Evolutionary conservation across 1,140 invertebrate genomes (phyloP).

Genomic region (Xylocopa sonorina): DNA sequence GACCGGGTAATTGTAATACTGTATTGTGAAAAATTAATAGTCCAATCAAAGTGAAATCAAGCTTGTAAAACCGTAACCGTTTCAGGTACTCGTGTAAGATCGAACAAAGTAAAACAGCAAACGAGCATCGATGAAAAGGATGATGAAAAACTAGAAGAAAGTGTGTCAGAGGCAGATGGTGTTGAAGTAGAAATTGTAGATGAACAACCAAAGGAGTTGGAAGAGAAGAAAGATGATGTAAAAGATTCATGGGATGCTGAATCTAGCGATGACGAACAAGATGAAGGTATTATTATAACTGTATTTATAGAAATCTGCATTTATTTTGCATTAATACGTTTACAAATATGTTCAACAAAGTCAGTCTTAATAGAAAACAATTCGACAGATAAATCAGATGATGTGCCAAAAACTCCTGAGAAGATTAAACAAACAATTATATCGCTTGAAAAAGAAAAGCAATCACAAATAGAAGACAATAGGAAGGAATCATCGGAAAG

Average conservation of each 20-base stretch:
- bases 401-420: constrained; percentile 57
- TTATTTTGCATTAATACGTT: too few relatives aligned
- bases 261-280: constrained; percentile 85
- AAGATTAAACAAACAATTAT: constrained; percentile 19
- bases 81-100: constrained; percentile 87
- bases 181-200: constrained; percentile 84
- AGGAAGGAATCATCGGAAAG: constrained; percentile 83
- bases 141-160: constrained; percentile 81
- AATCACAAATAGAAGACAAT: constrained; percentile 62
- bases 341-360: background rate
- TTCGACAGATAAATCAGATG: constrained; percentile 76
- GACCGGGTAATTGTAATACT: constrained; percentile 80
- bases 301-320: too few relatives aligned
- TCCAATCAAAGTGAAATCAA: background rate
- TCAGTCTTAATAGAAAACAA: background rate
- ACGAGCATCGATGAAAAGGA: constrained; percentile 77
- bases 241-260: constrained; percentile 94
- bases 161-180: constrained; percentile 79
- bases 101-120: constrained; percentile 84
- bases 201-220: constrained; percentile 76
- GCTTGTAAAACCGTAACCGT: background rate
- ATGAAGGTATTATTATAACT: constrained; percentile 77
- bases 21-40: background rate
- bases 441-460: constrained; percentile 30
- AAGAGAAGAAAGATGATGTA: constrained; percentile 84